These are phyloP conservation scores for Neomonachus schauinslandi DNA, from an alignment of 2,113 vertebrate species.

Conservation along the genomic window DNA sequence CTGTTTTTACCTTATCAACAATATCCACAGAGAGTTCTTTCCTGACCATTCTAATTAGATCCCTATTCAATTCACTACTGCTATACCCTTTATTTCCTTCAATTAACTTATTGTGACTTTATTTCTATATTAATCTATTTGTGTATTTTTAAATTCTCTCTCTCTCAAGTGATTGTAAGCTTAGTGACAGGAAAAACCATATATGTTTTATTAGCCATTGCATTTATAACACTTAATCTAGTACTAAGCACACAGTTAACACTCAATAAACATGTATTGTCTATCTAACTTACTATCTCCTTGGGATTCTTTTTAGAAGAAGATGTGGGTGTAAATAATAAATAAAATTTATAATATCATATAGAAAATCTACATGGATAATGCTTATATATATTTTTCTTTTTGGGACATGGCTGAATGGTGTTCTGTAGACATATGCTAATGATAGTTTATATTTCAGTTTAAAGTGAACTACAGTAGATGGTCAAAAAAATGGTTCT, in stretches of 20 bases:
- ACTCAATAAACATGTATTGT: neutral
- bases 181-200: neutral
- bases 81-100: neutral
- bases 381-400: neutral
- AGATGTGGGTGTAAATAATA: neutral
- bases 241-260: neutral
- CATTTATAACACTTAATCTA: neutral
- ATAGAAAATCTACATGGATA: neutral
- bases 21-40: neutral
- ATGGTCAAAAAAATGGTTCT: neutral
- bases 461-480: neutral
- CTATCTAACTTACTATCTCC: neutral
- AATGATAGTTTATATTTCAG: slow-evolving; percentile 1
- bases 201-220: neutral
- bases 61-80: neutral
- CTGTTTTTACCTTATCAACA: neutral
- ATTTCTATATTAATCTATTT: neutral
- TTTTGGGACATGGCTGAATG: neutral
- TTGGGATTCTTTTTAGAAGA: neutral
- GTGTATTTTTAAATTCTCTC: neutral
- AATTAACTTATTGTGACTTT: neutral
- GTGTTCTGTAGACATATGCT: neutral
- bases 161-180: neutral
- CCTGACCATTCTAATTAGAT: neutral
- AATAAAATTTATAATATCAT: slow-evolving; percentile 17